Conservation (phyloP, 2,888 invertebrate genomes). For the Onthophagus sagittarius region DNA sequence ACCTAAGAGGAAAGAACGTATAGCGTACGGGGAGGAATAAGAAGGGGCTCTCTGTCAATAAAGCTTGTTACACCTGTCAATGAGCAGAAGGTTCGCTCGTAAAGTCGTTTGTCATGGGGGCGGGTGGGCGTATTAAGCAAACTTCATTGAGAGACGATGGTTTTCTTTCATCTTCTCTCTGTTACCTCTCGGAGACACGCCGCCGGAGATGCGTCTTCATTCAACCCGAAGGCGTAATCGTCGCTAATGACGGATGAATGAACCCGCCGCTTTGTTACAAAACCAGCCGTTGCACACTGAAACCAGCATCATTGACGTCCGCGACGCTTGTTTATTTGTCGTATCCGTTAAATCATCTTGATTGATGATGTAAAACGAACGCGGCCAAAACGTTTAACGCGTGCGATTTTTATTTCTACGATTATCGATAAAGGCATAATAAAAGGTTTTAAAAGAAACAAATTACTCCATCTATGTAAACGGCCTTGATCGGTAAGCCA, state of each 20-base stretch:
- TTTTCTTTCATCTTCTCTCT: not conserved
- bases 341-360: not conserved
- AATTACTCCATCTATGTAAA: not conserved
- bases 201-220: not conserved
- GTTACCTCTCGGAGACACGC: not conserved
- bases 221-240: not conserved
- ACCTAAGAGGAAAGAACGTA: not conserved
- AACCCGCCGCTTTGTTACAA: not conserved
- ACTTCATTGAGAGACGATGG: not conserved
- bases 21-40: constrained; percentile 20
- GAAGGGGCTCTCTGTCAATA: constrained; percentile 31
- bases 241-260: not conserved
- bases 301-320: not conserved
- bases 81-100: constrained; percentile 30
- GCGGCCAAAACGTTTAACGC: not conserved
- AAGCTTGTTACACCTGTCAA: constrained; percentile 36
- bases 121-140: constrained; percentile 29
- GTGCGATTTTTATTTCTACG: not conserved
- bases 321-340: not conserved
- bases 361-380: not conserved
- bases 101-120: constrained; percentile 35
- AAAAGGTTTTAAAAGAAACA: not conserved
- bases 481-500: not conserved
- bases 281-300: not conserved
- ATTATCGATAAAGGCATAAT: too few species aligned